These are phyloP conservation scores for Lagorchestes hirsutus DNA, from an alignment of 2,797 vertebrate species.

Conservation along the genomic window DNA sequence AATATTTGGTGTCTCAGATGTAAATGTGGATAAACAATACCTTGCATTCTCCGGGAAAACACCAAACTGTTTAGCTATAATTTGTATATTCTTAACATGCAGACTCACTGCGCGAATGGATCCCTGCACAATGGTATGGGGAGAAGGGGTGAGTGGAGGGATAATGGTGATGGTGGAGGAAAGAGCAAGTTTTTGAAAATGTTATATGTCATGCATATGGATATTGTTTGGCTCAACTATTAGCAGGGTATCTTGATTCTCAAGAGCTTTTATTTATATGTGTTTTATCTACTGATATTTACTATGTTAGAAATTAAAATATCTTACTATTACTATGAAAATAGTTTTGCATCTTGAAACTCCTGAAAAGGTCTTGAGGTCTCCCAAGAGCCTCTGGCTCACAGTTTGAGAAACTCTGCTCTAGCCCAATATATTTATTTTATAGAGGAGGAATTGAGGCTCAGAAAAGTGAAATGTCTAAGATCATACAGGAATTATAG, in stretches of 20 bases:
- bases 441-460: neutral
- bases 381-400: neutral
- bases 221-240: neutral
- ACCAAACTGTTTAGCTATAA: neutral
- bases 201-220: neutral
- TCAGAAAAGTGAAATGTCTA: neutral
- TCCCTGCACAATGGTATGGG: neutral
- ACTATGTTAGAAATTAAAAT: neutral
- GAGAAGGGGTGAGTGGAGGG: too few relatives aligned
- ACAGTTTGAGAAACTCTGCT: neutral
- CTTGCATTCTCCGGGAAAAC: neutral
- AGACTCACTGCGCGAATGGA: neutral
- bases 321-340: neutral
- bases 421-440: neutral
- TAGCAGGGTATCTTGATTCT: neutral
- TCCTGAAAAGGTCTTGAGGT: neutral
- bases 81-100: neutral
- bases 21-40: neutral
- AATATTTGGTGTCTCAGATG: neutral
- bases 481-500: neutral
- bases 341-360: neutral
- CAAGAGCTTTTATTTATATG: neutral
- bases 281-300: neutral
- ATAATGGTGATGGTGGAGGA: neutral
- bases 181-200: neutral